These are phyloP conservation scores for Labia minor DNA, from an alignment of 2,888 invertebrate genomes.

Conservation along the genomic window DNA sequence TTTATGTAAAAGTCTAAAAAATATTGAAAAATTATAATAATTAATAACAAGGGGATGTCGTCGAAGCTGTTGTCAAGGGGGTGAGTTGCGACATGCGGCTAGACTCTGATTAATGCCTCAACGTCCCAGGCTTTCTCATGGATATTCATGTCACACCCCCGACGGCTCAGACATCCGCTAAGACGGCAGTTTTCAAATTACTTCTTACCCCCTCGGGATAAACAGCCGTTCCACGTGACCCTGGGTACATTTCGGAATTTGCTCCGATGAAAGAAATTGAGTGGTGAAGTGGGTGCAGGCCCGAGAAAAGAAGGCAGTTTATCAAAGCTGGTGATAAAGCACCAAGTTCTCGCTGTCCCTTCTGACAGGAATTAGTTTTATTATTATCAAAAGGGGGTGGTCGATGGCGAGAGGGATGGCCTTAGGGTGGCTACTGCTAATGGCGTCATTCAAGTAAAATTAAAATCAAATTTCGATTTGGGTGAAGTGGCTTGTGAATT, in stretches of 20 bases:
- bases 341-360: background rate
- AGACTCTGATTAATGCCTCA: constrained; percentile 2
- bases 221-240: constrained; percentile 7
- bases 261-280: constrained; percentile 1
- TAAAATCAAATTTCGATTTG: constrained; percentile 7
- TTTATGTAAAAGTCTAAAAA: background rate
- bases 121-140: constrained; percentile 1
- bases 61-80: background rate
- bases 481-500: background rate
- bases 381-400: background rate
- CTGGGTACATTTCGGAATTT: background rate
- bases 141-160: constrained; percentile 13
- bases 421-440: background rate
- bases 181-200: constrained; percentile 13
- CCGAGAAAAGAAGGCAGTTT: background rate
- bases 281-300: background rate
- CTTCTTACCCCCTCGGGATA: constrained; percentile 7
- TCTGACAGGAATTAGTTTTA: constrained; percentile 13
- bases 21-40: constrained; percentile 13
- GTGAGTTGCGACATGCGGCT: background rate
- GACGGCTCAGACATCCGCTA: constrained; percentile 6
- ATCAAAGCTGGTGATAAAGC: background rate
- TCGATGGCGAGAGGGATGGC: background rate
- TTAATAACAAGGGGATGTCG: constrained; percentile 2
- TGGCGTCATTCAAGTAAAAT: background rate